Base-by-base conservation (phyloP, 2,888 invertebrate genomes). In the Zaprionus bogoriensis region DNA sequence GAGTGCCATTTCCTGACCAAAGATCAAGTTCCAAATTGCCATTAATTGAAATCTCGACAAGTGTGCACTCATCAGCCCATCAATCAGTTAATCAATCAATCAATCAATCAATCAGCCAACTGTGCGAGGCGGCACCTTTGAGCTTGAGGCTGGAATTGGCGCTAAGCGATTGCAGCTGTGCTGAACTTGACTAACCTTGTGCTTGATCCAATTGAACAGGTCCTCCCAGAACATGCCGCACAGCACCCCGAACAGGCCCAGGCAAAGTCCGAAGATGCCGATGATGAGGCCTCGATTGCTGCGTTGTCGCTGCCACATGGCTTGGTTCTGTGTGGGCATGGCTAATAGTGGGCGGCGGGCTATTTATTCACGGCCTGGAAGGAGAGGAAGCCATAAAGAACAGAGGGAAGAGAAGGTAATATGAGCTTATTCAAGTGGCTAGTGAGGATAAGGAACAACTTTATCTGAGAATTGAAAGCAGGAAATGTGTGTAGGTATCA, bases 1-100 rank as follows among this genome's bases (percentile, higher is more conserved):
- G 48, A 96, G 86, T 0, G 92, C 92, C 73, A 95, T 89, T 92
- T 95, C 93, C 95, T 95, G 89, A 0, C 4, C 61, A 61, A 66
- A 72, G 64, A 70, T 62, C 57, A 48, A 64, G 32, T 45, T 44
- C 36, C 19, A 69, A 85, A 82, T 79, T 81, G 62, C 19, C 36
- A 81, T 81, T 81, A 73, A 87, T 85, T 81, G 20, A 59, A 80
- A 74, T 76, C 86, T 67, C 47, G 46, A 53, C 62, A 51, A 76
- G 66, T 66, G 58, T 60, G 46, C 52, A 54, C 27, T 67, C 32
- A 47, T 41, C 30, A 41, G 28, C 9, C 28, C 27, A 39, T 42
- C 63, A 60, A 59, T 51, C 69, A 78, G 66, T 74, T 22, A 39
- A 28, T n/a, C 46, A 46, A 28, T 47, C 61, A 61, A 60, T 55